A percentile compares a stretch with the other conserved stretches of the same genome.
Evolutionary conservation across 2,113 vertebrate genomes (phyloP).

Genomic region (Periophthalmodon schlosseri): DNA sequence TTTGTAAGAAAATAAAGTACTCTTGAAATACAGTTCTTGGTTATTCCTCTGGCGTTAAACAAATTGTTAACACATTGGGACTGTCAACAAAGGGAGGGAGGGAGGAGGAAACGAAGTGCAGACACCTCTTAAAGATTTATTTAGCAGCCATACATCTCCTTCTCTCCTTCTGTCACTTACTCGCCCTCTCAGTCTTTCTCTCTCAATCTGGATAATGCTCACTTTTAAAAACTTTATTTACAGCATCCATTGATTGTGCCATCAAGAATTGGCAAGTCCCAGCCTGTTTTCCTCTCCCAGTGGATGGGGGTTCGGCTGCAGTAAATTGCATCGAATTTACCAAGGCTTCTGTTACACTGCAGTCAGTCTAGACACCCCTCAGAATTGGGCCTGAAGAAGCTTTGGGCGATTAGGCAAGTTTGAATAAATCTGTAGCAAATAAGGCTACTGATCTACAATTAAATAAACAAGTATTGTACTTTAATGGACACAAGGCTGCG

Average conservation of each 20-base stretch:
- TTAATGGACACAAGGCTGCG: neutral
- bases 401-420: conserved; percentile 48
- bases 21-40: conserved; percentile 19
- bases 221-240: conserved; percentile 75
- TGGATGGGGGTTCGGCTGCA: conserved; percentile 43
- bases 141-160: conserved; percentile 46
- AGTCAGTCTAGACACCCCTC: conserved; percentile 49
- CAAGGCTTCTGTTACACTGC: conserved; percentile 55
- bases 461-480: conserved; percentile 2
- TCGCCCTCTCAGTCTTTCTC: conserved; percentile 14
- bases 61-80: conserved; percentile 43
- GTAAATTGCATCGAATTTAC: conserved; percentile 59
- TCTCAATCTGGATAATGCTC: conserved; percentile 61
- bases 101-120: conserved; percentile 32
- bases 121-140: conserved; percentile 55
- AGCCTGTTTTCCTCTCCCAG: conserved; percentile 42
- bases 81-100: conserved; percentile 13
- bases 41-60: conserved; percentile 49
- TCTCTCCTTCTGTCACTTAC: conserved; percentile 47
- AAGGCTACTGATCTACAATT: conserved; percentile 48
- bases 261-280: conserved; percentile 63
- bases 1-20: neutral
- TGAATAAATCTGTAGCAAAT: conserved; percentile 42
- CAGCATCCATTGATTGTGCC: conserved; percentile 66
- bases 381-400: conserved; percentile 34